Evolutionary conservation across 2,888 invertebrate genomes (phyloP).

Genomic region (Euzetes globulus): DNA sequence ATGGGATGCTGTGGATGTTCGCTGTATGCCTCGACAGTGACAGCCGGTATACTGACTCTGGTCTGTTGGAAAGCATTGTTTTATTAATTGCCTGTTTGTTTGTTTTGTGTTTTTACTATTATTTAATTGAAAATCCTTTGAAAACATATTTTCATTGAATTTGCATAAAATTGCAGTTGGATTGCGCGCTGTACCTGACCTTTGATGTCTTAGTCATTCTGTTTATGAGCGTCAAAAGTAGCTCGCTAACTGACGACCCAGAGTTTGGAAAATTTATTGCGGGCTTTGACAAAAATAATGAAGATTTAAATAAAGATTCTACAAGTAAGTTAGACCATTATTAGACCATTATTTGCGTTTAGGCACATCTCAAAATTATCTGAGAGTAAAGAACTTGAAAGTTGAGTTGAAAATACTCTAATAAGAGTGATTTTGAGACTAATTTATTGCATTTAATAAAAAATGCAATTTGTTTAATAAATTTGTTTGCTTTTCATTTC

Average conservation of each 20-base stretch:
- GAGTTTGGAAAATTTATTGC: neutral
- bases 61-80: neutral
- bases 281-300: neutral
- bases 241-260: neutral
- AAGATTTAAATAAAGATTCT: neutral
- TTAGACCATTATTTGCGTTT: too few relatives aligned
- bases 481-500: neutral
- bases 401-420: too few relatives aligned
- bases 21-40: neutral
- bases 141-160: neutral
- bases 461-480: neutral
- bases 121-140: neutral
- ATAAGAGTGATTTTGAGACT: too few relatives aligned
- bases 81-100: neutral
- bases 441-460: neutral
- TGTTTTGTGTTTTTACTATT: neutral
- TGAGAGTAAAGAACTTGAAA: too few relatives aligned
- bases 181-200: neutral
- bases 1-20: slow-evolving; percentile 25
- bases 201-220: neutral
- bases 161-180: neutral
- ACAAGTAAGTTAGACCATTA: neutral
- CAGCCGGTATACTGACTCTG: slow-evolving; percentile 13
- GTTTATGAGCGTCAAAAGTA: neutral
- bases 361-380: too few relatives aligned